Evolutionary conservation across 1,140 invertebrate species (phyloP), one percentile per base, ranked within the genome.

Genomic region (Hycleus cichorii): DNA sequence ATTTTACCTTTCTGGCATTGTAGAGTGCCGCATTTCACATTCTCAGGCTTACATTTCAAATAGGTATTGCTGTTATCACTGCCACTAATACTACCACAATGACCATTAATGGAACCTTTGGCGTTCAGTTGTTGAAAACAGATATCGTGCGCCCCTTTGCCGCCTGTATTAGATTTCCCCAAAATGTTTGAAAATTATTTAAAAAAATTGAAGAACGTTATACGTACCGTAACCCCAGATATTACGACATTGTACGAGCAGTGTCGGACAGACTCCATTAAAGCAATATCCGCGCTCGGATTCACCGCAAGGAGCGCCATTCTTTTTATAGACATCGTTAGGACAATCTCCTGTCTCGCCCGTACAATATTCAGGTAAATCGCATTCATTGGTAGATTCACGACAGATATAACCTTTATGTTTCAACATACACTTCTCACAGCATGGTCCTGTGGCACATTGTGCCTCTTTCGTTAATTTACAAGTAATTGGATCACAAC

Each of bases 401-500:
- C 95, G 83, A 74, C 95, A 97, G 7, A 90, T 73, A 24, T 86
- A 81, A 25, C 91, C 91, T 27, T 80, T 79, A 2, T 83, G 76
- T 50, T 86, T 81, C 12, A 96, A 76, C 91, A 54, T 60, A 55
- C 64, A 72, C 18, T 91, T 83, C 63, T 88, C 86, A 75, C 95
- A 98, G 77, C 95, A 98, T 25, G 89, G 87, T 5, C 94, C 94
- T 10, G 83, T 83, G 32, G 93, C 91, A 75, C 95, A 98, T 76
- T 95, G 85, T 1, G 95, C 86, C 74, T 95, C 93, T 49, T 86
- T 86, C 49, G 85, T 91, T 24, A 97, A 81, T 58, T 93, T 90
- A 76, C 95, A 98, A 12, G 94, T 97, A 71, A 92, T 88, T 49
- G 92, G 90, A 77, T 97, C 93, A 78, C 95, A 98, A 76, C 95